Base-by-base conservation (phyloP, 1,140 invertebrate genomes). In the Drusus annulatus region DNA sequence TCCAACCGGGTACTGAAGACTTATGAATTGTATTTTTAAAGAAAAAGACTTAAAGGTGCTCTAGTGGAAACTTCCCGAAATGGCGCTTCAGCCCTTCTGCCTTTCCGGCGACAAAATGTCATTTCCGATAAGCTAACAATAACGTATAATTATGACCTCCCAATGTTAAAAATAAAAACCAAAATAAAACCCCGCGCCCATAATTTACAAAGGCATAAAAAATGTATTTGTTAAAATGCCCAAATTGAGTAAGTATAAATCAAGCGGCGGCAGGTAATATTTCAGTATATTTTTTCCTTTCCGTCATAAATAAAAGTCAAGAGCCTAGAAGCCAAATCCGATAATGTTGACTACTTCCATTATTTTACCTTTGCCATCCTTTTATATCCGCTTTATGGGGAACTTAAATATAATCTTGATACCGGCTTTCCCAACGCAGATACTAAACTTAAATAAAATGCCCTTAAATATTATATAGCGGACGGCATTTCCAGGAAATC, bases 231-330 rank as follows among this genome's bases (percentile, higher is more conserved):
- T 69, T 69, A 69, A 69, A 69, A 36, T 69, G 36, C 31, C 23
- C 65, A 69, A 69, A 69, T 69, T 69, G 65, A 69, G 65, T 69
- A 50, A 21, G 65, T 69, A 69, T 69, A 69, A 69, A 69, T 69
- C 65, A 69, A 69, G 45, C n/a, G 2, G 17, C 36, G 31, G 31
- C 65, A 69, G 65, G 65, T 69, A 69, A 69, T 69, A 69, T 69
- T 51, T 69, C 65, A 69, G 65, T 69, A 50, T 45, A 69, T 69
- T 69, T 69, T 69, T 69, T 28, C 23, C 60, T 16, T 23, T 13
- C n/a, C 31, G 65, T 36, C 65, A 69, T 69, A 69, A 69, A 69
- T 69, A 69, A 50, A 69, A 69, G 1, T 69, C 65, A 5, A 50
- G 65, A 19, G 65, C 31, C 65, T 51, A 69, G 65, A 69, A 69